Percentiles rank a stretch among this genome's conserved stretches.
Evolutionary conservation across 2,797 vertebrate genomes (phyloP).

Genomic region (Gymnoscopelus microlampas): DNA sequence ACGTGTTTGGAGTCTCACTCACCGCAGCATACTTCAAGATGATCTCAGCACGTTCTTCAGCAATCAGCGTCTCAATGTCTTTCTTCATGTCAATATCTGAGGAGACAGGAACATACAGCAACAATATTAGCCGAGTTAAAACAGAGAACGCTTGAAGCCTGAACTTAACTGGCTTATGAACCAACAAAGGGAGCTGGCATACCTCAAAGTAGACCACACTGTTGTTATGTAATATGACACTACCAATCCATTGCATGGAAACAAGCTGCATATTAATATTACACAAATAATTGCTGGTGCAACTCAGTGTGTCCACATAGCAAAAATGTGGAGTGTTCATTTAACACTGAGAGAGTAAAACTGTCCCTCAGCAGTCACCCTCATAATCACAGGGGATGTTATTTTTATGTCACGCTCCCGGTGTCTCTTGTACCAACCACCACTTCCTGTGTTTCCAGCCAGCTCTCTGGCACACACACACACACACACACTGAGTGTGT

Average conservation of each 20-base stretch:
- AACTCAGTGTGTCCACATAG: no score
- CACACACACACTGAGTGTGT: no score
- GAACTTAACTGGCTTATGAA: background rate
- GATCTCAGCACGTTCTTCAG: conserved; percentile 89
- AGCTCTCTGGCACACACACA: no score
- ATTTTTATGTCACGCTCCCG: background rate
- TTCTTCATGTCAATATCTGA: conserved; percentile 94
- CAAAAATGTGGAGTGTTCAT: no score
- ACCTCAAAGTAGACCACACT: background rate
- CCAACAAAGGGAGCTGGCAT: background rate
- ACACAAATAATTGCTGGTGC: no score
- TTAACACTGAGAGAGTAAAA: no score
- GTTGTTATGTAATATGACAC: background rate
- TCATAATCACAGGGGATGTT: no score
- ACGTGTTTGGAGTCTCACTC: conserved; percentile 33
- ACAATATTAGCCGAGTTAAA: background rate
- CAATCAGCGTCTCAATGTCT: conserved; percentile 89
- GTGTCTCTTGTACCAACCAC: background rate
- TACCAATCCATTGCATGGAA: background rate
- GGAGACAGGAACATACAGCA: conserved; percentile 17
- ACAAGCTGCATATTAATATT: background rate
- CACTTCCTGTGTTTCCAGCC: background rate
- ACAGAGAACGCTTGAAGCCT: no score
- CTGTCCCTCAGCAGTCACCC: no score
- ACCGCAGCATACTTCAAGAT: conserved; percentile 90